These are phyloP conservation scores for Oophaga sylvatica DNA, from an alignment of 2,797 vertebrate genomes.

Conservation along the genomic window DNA sequence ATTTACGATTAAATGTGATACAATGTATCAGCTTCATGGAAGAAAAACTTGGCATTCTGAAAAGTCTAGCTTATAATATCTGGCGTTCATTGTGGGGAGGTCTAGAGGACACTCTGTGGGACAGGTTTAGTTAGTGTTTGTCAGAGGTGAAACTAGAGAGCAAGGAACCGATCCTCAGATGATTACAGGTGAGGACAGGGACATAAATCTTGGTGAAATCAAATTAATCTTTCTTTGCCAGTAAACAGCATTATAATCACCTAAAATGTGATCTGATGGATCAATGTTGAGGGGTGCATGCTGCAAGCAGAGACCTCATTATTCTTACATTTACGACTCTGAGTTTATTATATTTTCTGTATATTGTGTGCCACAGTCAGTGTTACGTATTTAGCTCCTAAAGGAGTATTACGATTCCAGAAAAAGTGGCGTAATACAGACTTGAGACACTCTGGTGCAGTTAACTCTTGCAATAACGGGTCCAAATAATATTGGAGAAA, in stretches of 20 bases:
- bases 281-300: constrained; percentile 78
- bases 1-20: no score
- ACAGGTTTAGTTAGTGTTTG: neutral
- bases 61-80: neutral
- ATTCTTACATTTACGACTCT: constrained; percentile 80
- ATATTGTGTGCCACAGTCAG: neutral
- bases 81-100: neutral
- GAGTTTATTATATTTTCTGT: constrained; percentile 3
- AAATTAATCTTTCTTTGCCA: constrained; percentile 61
- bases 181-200: constrained; percentile 16
- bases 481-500: no score
- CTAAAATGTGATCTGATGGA: constrained; percentile 82
- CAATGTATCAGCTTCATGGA: neutral
- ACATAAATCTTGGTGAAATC: constrained; percentile 54
- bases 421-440: neutral
- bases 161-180: neutral
- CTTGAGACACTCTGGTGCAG: no score
- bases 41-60: neutral
- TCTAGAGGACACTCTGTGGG: neutral
- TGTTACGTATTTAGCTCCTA: neutral
- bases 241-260: constrained; percentile 73
- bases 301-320: constrained; percentile 77
- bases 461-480: no score
- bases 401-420: neutral
- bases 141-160: neutral